Conservation (phyloP, 2,797 vertebrate species). For the Melanotaenia maccullochi region DNA sequence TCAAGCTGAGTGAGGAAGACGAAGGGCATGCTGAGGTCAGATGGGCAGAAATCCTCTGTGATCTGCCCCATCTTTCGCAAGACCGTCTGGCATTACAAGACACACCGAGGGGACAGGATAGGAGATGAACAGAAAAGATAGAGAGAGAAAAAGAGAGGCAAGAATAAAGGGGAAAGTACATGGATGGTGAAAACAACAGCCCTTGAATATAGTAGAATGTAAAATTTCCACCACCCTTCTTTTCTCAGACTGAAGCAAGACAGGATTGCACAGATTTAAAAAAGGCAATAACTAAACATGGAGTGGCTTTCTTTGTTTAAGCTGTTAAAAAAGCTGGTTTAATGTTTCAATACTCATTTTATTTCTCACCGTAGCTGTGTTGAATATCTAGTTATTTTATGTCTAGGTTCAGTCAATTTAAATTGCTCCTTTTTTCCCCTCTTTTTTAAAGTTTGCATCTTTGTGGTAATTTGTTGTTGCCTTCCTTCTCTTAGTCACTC, state of each 20-base stretch:
- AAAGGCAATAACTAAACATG: conserved; percentile 6
- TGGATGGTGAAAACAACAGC: conserved; percentile 5
- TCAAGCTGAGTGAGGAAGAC: conserved; percentile 69
- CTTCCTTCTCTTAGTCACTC: neutral
- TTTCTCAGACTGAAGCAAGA: neutral
- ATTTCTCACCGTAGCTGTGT: neutral
- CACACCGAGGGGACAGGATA: conserved; percentile 33
- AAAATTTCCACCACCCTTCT: neutral
- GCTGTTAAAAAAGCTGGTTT: neutral
- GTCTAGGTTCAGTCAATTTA: neutral
- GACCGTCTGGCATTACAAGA: conserved; percentile 48
- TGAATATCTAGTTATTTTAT: neutral
- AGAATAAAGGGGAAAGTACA: conserved; percentile 9
- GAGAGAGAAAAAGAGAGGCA: conserved; percentile 13
- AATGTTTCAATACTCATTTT: no score
- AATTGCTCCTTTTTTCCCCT: neutral
- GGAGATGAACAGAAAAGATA: conserved; percentile 16
- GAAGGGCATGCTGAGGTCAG: conserved; percentile 70
- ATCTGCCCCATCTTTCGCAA: conserved; percentile 66
- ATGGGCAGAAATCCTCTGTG: conserved; percentile 72
- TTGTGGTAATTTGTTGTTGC: neutral
- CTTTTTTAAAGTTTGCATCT: no score
- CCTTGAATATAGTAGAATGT: conserved; percentile 1
- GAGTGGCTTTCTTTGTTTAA: neutral
- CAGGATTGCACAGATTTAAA: neutral